A percentile compares a stretch with the other conserved stretches of the same genome.
Evolutionary conservation across 2,797 vertebrate genomes (phyloP).

Genomic region (Pseudochirops corinnae): DNA sequence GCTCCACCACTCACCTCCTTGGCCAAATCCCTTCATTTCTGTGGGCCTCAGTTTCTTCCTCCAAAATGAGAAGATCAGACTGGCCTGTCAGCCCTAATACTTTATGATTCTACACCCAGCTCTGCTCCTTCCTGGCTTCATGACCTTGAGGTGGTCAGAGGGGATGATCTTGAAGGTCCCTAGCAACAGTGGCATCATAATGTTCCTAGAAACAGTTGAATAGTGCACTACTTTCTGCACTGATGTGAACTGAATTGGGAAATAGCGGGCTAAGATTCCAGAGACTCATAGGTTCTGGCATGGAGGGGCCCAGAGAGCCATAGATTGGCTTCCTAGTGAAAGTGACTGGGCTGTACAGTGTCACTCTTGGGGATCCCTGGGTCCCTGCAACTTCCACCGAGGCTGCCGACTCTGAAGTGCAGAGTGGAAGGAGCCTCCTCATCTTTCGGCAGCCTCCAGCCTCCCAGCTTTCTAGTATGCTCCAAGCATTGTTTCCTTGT

Average conservation of each 20-base stretch:
- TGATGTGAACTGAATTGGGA: not conserved
- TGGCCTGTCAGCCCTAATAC: not conserved
- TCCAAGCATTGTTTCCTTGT: conserved; percentile 59
- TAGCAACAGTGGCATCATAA: not conserved
- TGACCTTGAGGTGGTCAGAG: conserved; percentile 17
- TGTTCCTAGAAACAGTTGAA: not conserved
- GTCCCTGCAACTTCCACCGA: conserved; percentile 68
- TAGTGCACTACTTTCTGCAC: not conserved
- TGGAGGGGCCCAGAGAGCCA: not conserved
- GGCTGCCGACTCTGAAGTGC: conserved; percentile 54
- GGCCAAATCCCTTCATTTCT: not conserved
- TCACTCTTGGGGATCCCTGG: conserved; percentile 45
- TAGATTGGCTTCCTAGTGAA: conserved; percentile 41
- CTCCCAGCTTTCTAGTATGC: conserved; percentile 30
- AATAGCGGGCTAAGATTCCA: not conserved
- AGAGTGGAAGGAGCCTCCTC: conserved; percentile 32
- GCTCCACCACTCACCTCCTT: not conserved
- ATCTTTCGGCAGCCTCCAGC: not conserved
- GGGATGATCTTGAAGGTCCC: not conserved
- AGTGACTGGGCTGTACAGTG: conserved; percentile 11
- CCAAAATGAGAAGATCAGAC: not conserved
- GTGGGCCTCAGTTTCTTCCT: not conserved
- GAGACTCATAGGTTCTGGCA: not conserved
- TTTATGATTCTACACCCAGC: not conserved
- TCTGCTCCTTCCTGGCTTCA: not conserved